Base-by-base conservation (phyloP, 2,888 invertebrate genomes). In the Cryptops parisi region DNA sequence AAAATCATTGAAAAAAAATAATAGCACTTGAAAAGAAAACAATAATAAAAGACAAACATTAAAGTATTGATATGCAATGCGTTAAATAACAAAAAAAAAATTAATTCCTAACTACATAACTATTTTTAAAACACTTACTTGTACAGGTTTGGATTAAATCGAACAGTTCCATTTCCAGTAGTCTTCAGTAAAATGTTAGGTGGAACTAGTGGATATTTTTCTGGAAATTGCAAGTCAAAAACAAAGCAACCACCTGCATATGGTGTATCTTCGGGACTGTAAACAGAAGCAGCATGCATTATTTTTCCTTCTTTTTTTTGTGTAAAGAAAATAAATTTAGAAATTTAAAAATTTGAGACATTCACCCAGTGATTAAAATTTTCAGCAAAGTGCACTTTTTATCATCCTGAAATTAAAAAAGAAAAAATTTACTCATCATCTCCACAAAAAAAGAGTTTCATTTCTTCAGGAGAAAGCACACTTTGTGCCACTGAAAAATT, bases 81-180 rank as follows among this genome's bases (percentile, higher is more conserved):
- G 9, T 43, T 6, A 43, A 15, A 43, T 43, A 43, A 15, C 43
- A 17, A 43, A 19, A 15, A 43, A 43, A 15, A 43, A 43, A 6
- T 15, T 6, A 15, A 43, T 17, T 15, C 15, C 17, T 6, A 17
- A 6, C 6, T n/a, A n/a, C n/a, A n/a, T n/a, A n/a, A n/a, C n/a
- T n/a, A n/a, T n/a, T 3, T 17, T 38, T 12, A 12, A 33, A 3
- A 5, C 3, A 5, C 33, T 56, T 49, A 61, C 61, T 58, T 58
- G 58, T 62, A 61, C n/a, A 62, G 56, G 49, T 62, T 62, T 19
- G 62, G 62, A 54, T 62, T 62, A 45, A 62, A 62, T 23, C 61
- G 46, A 19, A 62, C 62, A 26, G 59, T 51, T 6, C 27, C 27
- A 17, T 43, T 60, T 3, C 61, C 62, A 21, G 57, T 48, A 40